A percentile compares a stretch with the other conserved stretches of the same genome.
Evolutionary conservation across 2,113 vertebrate genomes (phyloP).

Genomic region (Syrrhaptes paradoxus): DNA sequence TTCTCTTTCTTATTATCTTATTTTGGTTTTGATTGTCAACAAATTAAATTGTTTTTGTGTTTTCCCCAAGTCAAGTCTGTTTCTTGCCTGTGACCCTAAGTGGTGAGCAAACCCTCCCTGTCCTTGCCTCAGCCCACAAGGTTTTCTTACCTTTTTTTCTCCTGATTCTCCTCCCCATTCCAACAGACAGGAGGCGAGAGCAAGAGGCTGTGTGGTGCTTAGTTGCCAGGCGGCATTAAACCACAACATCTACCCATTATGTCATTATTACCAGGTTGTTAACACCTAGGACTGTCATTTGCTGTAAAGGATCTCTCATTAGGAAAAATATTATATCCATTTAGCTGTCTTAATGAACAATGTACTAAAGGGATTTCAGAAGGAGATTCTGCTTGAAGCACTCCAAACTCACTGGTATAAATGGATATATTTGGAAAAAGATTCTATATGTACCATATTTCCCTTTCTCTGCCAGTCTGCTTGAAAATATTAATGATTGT

Average conservation of each 20-base stretch:
- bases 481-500: not conserved
- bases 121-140: no score
- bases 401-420: not conserved
- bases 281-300: not conserved
- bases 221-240: no score
- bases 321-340: not conserved
- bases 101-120: no score
- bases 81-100: no score
- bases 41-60: no score
- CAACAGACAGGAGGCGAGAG: no score
- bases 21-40: no score
- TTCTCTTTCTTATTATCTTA: no score
- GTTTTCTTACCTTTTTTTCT: no score
- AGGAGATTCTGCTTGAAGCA: not conserved
- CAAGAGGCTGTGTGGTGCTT: no score
- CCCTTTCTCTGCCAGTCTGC: not conserved
- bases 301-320: not conserved
- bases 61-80: no score
- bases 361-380: not conserved
- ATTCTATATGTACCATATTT: not conserved
- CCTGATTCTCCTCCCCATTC: no score
- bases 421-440: not conserved
- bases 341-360: not conserved
- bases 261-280: not conserved
- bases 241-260: not conserved